Conservation (phyloP, 2,113 vertebrate species). For the Chaenocephalus aceratus region DNA sequence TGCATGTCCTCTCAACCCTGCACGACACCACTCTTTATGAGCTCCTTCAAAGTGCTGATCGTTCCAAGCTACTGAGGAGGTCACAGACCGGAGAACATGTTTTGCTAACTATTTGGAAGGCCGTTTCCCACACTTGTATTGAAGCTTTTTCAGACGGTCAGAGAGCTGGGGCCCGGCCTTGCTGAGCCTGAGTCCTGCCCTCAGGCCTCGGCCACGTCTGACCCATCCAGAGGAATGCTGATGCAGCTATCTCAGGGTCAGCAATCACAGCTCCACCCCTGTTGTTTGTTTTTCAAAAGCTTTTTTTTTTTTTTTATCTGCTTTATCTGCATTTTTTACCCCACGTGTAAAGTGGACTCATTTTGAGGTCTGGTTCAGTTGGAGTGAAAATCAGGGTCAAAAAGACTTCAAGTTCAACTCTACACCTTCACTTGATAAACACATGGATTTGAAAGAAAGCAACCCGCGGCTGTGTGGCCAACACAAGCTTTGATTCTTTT, state of each 20-base stretch:
- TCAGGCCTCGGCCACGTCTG: conserved; percentile 34
- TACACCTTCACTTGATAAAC: conserved; percentile 48
- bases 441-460: conserved; percentile 33
- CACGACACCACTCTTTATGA: conserved; percentile 35
- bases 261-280: conserved; percentile 39
- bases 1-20: conserved; percentile 44
- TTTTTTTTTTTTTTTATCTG: background rate
- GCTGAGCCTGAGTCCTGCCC: conserved; percentile 43
- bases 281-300: conserved; percentile 51
- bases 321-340: too few species aligned
- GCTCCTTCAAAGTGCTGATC: conserved; percentile 67
- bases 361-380: conserved; percentile 42
- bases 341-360: background rate
- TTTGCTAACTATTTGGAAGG: conserved; percentile 75
- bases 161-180: conserved; percentile 36
- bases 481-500: conserved; percentile 47
- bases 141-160: conserved; percentile 44
- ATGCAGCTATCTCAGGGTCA: conserved; percentile 54
- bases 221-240: conserved; percentile 59
- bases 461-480: conserved; percentile 34
- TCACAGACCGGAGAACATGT: conserved; percentile 79
- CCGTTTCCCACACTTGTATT: conserved; percentile 60
- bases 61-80: conserved; percentile 78
- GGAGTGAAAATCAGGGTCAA: conserved; percentile 48
- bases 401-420: conserved; percentile 43